phyloP scores from a whole-genome alignment of 2,797 vertebrate species.

The Alfaro cultratus region DNA sequence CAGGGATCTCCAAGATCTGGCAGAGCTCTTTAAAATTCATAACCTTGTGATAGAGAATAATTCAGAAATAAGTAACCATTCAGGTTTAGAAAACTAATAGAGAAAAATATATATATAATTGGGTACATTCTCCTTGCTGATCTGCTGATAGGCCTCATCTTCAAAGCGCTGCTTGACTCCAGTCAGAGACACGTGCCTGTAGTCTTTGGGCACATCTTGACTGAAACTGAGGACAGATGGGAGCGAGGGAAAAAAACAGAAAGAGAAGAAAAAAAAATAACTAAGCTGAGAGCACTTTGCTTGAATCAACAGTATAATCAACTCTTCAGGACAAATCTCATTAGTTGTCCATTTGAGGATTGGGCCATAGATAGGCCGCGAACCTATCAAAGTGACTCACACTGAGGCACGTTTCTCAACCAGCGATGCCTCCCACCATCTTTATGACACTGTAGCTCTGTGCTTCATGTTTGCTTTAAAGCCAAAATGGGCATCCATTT shows the following conservation, averaged over 20 bases:
- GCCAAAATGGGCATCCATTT: conserved; percentile 8
- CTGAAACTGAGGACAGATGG: conserved; percentile 84
- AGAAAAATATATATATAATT: not conserved
- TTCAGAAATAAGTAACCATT: not conserved
- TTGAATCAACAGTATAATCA: conserved; percentile 43
- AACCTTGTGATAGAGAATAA: conserved; percentile 75
- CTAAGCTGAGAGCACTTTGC: conserved; percentile 36
- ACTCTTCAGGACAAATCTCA: conserved; percentile 48
- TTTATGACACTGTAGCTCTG: conserved; percentile 12
- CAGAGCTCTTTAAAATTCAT: conserved; percentile 92
- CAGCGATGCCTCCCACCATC: conserved; percentile 20
- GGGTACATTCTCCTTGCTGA: conserved; percentile 89
- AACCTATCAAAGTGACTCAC: conserved; percentile 62
- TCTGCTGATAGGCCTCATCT: conserved; percentile 87
- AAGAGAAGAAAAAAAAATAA: not conserved
- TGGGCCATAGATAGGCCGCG: conserved; percentile 36
- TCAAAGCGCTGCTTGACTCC: conserved; percentile 97
- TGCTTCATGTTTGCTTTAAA: not conserved
- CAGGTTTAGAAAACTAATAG: not conserved
- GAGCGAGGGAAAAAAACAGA: not conserved
- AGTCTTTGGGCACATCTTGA: conserved; percentile 93
- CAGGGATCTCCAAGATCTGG: conserved; percentile 86
- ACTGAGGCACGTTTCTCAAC: conserved; percentile 55
- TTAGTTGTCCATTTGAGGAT: conserved; percentile 65
- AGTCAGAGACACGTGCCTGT: conserved; percentile 91